A percentile compares a stretch with the other conserved stretches of the same genome.
These are phyloP conservation scores for Lycaon pictus DNA, from an alignment of 2,113 vertebrate species.

Conservation along the genomic window DNA sequence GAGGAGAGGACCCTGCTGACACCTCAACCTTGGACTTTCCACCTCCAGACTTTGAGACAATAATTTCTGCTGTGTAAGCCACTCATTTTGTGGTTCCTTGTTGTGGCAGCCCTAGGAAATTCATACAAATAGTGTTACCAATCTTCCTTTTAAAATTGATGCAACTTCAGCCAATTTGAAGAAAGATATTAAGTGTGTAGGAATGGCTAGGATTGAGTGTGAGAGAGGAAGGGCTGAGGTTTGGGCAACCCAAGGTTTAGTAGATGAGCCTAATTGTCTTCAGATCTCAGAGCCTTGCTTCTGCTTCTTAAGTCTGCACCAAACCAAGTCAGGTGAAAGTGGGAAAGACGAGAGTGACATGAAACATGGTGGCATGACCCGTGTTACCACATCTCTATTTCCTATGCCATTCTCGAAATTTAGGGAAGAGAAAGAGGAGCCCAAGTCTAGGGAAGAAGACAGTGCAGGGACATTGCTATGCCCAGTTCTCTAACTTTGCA, in stretches of 20 bases:
- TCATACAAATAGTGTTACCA: not conserved
- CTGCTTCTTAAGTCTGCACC: not conserved
- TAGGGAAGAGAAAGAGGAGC: not conserved
- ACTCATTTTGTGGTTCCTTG: not conserved
- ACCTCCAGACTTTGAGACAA: not conserved
- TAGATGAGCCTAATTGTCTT: not conserved
- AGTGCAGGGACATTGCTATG: not conserved
- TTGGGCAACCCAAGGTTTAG: not conserved
- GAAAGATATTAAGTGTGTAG: not conserved
- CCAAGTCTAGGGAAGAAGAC: not conserved
- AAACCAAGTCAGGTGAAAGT: not conserved
- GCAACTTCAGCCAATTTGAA: not conserved
- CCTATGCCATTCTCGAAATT: not conserved
- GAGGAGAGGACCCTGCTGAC: not conserved
- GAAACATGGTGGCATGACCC: fast-evolving
- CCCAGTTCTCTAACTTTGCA: not conserved
- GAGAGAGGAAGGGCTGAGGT: not conserved
- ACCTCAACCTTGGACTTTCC: not conserved
- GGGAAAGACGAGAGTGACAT: not conserved
- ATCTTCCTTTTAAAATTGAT: not conserved
- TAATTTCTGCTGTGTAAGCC: not conserved
- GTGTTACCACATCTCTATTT: not conserved
- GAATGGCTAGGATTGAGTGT: not conserved
- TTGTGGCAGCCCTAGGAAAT: not conserved
- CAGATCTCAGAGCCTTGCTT: not conserved